These are phyloP conservation scores for Bambusicola thoracicus DNA, from an alignment of 2,113 vertebrate genomes.

Conservation along the genomic window DNA sequence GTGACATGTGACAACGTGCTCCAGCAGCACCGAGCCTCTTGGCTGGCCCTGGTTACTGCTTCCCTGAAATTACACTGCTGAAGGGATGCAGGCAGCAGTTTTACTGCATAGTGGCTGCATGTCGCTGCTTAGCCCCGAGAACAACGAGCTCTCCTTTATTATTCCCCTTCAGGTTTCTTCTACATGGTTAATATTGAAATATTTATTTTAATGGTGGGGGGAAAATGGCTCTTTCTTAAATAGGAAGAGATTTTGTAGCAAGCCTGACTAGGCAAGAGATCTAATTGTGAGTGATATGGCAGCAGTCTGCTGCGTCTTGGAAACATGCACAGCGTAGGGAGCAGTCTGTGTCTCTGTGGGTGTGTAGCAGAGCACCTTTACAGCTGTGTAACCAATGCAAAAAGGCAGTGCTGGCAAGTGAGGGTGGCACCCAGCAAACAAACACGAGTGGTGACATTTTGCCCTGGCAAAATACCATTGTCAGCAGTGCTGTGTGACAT, in stretches of 20 bases:
- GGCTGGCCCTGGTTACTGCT: constrained; percentile 46
- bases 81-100: constrained; percentile 14
- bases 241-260: constrained; percentile 25
- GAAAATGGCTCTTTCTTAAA: constrained; percentile 17
- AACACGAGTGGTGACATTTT: constrained; percentile 14
- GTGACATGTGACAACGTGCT: not conserved
- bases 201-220: not conserved
- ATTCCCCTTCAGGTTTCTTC: constrained; percentile 38
- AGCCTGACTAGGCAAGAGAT: constrained; percentile 41
- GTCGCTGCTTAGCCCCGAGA: constrained; percentile 13
- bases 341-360: not conserved
- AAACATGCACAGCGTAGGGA: not conserved
- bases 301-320: constrained; percentile 21
- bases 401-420: not conserved
- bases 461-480: constrained; percentile 1
- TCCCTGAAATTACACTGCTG: constrained; percentile 8
- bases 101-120: not conserved
- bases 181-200: constrained; percentile 66
- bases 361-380: not conserved
- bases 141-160: constrained; percentile 16
- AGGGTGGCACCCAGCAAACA: not conserved
- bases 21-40: constrained; percentile 9
- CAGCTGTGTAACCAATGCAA: not conserved
- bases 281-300: constrained; percentile 30
- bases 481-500: not conserved